These are phyloP conservation scores for Cataglyphis cursor DNA, from an alignment of 2,888 invertebrate species.

Conservation along the genomic window DNA sequence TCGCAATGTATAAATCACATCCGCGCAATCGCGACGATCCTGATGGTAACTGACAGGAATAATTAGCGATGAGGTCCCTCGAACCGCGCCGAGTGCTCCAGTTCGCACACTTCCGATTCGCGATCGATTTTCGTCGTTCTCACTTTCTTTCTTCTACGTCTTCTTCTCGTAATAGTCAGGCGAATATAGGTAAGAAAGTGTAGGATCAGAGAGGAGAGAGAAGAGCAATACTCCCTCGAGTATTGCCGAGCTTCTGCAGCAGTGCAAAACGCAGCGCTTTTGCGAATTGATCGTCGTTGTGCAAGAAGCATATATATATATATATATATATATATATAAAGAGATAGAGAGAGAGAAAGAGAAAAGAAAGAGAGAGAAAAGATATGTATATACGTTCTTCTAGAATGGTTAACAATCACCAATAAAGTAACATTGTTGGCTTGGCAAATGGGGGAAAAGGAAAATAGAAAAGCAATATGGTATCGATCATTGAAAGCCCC, in stretches of 20 bases:
- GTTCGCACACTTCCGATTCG: slow-evolving; percentile 44
- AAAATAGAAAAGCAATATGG: slow-evolving; percentile 65
- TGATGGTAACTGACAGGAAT: slow-evolving; percentile 52
- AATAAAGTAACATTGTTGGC: slow-evolving; percentile 67
- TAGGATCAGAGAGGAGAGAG: slow-evolving; percentile 8
- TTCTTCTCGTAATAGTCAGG: slow-evolving; percentile 1
- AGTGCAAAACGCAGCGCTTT: slow-evolving; percentile 62
- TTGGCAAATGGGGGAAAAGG: slow-evolving; percentile 36
- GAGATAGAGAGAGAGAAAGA: too few species aligned
- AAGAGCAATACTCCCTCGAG: slow-evolving; percentile 45
- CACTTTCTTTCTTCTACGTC: background rate
- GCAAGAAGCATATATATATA: slow-evolving; percentile 14
- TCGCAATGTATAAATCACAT: slow-evolving; percentile 42
- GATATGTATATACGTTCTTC: slow-evolving; percentile 18
- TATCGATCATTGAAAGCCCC: slow-evolving; percentile 62
- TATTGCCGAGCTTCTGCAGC: slow-evolving; percentile 45
- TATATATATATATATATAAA: too few species aligned
- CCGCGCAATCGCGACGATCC: slow-evolving; percentile 14
- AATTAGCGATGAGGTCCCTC: slow-evolving; percentile 57
- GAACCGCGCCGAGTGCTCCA: slow-evolving; percentile 12
- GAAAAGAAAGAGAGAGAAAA: background rate
- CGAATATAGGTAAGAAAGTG: slow-evolving; percentile 26
- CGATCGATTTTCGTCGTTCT: slow-evolving; percentile 48
- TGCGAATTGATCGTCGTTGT: slow-evolving; percentile 63
- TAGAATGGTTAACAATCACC: slow-evolving; percentile 66